Evolutionary conservation across 2,113 vertebrate species (phyloP).

Genomic region (Planiliza haematocheilus): DNA sequence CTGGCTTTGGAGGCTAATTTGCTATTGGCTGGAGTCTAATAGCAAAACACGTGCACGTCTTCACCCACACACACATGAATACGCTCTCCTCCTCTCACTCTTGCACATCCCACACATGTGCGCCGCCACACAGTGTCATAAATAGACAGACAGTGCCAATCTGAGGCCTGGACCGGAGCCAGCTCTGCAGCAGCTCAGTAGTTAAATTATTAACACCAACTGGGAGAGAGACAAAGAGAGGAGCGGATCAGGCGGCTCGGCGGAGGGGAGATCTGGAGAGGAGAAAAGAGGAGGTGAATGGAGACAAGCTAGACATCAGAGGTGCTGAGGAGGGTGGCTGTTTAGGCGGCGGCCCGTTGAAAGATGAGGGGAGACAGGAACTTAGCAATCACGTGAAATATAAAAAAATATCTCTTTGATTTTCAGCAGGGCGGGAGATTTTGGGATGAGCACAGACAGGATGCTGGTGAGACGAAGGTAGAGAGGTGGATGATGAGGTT

Average conservation of each 20-base stretch:
- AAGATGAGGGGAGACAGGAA: background rate
- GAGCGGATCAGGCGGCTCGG: slow-evolving; percentile 61
- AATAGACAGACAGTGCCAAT: slow-evolving; percentile 81
- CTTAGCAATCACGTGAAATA: background rate
- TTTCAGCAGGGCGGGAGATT: slow-evolving; percentile 27
- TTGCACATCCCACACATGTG: slow-evolving; percentile 80
- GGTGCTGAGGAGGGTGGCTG: slow-evolving; percentile 22
- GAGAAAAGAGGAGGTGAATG: slow-evolving; percentile 66
- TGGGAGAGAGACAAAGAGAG: slow-evolving; percentile 79
- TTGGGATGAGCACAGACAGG: slow-evolving; percentile 27
- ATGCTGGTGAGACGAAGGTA: slow-evolving; percentile 41
- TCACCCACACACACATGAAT: slow-evolving; percentile 17
- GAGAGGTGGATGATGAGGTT: slow-evolving; percentile 61
- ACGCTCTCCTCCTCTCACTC: slow-evolving; percentile 53
- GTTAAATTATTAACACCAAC: slow-evolving; percentile 85
- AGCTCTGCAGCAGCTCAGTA: slow-evolving; percentile 82
- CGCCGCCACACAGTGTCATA: slow-evolving; percentile 76
- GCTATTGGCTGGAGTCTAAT: slow-evolving; percentile 55
- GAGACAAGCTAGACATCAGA: slow-evolving; percentile 53
- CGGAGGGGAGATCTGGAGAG: slow-evolving; percentile 65
- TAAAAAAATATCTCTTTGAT: slow-evolving; percentile 28
- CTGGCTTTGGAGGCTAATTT: slow-evolving; percentile 63
- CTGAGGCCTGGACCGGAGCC: slow-evolving; percentile 79
- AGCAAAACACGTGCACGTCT: slow-evolving; percentile 43
- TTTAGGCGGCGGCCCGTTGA: slow-evolving; percentile 13